Conservation (phyloP, 2,888 invertebrate species). For the Punctoribates punctum region DNA sequence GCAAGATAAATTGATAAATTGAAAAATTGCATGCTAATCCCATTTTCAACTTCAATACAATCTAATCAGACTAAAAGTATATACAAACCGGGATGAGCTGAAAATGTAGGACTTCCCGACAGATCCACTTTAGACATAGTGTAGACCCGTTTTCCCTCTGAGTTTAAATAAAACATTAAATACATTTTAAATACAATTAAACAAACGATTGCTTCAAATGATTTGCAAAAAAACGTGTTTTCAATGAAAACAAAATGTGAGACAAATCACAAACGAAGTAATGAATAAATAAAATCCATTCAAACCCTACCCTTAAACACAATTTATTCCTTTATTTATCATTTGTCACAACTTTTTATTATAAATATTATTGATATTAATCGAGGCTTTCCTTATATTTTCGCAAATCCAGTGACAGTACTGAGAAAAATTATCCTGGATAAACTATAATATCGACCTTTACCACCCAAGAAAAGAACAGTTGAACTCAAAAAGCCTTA, state of each 20-base stretch:
- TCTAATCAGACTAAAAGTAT: neutral
- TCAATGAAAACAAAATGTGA: neutral
- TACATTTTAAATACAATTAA: constrained; percentile 59
- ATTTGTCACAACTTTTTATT: too few species aligned
- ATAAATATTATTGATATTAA: too few species aligned
- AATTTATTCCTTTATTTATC: neutral
- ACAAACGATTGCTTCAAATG: neutral
- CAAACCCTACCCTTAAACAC: too few species aligned
- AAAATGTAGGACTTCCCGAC: constrained; percentile 72
- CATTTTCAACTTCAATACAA: too few species aligned
- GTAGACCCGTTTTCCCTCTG: constrained; percentile 70
- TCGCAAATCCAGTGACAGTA: too few species aligned
- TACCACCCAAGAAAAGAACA: too few species aligned
- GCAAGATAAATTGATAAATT: neutral
- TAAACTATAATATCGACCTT: too few species aligned
- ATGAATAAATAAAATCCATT: too few species aligned
- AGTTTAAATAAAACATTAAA: constrained; percentile 69
- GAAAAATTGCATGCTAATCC: too few species aligned
- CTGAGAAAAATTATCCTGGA: too few species aligned
- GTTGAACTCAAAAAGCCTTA: too few species aligned
- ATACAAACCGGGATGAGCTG: constrained; percentile 75
- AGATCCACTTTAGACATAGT: constrained; percentile 77
- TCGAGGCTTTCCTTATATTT: too few species aligned
- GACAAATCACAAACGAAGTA: neutral
- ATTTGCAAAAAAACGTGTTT: constrained; percentile 5